Conservation (phyloP, 2,113 vertebrate genomes). For the Alexandromys fortis region DNA sequence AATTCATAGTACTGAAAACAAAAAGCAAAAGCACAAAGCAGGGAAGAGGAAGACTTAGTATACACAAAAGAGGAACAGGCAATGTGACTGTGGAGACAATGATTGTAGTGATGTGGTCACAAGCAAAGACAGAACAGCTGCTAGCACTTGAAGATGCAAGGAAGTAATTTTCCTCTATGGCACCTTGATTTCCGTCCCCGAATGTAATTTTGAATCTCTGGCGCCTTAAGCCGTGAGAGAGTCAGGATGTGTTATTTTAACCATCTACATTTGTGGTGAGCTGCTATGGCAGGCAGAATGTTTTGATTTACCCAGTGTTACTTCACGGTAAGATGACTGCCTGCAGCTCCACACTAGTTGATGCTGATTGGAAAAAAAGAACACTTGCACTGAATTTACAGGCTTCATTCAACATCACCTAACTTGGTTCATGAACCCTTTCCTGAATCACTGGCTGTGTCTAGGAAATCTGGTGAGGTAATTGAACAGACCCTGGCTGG, state of each 20-base stretch:
- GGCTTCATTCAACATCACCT: not conserved
- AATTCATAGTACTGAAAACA: not conserved
- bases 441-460: not conserved
- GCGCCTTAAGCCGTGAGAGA: not conserved
- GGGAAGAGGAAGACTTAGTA: not conserved
- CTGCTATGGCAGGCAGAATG: not conserved
- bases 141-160: not conserved
- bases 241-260: constrained; percentile 14
- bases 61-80: not conserved
- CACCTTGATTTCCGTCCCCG: constrained; percentile 3
- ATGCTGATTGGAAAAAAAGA: not conserved
- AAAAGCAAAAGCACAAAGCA: not conserved
- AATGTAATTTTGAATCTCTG: not conserved
- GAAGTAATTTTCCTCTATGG: not conserved
- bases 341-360: not conserved
- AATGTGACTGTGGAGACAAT: not conserved
- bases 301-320: constrained; percentile 10
- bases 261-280: not conserved
- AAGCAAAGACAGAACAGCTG: not conserved
- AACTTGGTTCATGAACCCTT: not conserved
- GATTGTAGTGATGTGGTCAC: not conserved
- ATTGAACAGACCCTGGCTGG: not conserved
- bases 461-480: not conserved
- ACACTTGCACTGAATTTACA: not conserved
- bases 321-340: not conserved